phyloP scores from a whole-genome alignment of 2,797 vertebrate species.

The Danio jaintianensis region DNA sequence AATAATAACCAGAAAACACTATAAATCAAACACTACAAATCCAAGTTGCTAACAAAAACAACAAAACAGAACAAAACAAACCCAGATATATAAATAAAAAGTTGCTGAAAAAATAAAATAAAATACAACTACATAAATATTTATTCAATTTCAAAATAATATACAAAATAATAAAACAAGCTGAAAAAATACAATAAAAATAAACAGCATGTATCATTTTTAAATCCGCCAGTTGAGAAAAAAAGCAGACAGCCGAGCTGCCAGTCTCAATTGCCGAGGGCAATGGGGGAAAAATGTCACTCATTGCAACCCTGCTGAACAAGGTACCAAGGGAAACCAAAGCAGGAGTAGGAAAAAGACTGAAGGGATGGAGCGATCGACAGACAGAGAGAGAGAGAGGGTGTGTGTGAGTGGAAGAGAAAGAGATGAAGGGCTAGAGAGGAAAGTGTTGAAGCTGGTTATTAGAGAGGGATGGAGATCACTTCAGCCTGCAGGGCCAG shows the following conservation, averaged over 20 bases:
- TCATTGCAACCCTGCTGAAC: slow-evolving; percentile 62
- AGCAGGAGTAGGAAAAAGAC: slow-evolving; percentile 41
- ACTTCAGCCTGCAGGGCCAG: slow-evolving; percentile 21
- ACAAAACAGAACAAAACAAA: no score
- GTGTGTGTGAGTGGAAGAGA: slow-evolving; percentile 34
- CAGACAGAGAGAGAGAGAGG: slow-evolving; percentile 33
- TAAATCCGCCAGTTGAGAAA: slow-evolving; percentile 36
- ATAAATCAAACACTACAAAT: no score
- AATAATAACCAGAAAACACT: no score
- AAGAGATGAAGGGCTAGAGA: background rate
- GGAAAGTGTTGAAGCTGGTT: slow-evolving; percentile 24
- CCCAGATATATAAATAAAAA: no score
- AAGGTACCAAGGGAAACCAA: slow-evolving; percentile 55
- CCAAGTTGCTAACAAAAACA: no score
- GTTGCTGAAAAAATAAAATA: no score
- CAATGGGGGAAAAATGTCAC: slow-evolving; percentile 53
- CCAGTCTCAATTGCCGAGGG: slow-evolving; percentile 39
- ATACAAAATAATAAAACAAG: no score
- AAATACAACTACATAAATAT: no score
- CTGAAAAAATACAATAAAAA: no score
- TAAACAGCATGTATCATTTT: slow-evolving; percentile 1
- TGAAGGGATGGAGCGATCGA: slow-evolving; percentile 40
- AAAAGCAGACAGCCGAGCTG: slow-evolving; percentile 15
- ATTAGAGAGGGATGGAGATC: slow-evolving; percentile 43
- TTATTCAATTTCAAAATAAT: no score